Conservation (phyloP, 2,113 vertebrate genomes). For the Vidua macroura region DNA sequence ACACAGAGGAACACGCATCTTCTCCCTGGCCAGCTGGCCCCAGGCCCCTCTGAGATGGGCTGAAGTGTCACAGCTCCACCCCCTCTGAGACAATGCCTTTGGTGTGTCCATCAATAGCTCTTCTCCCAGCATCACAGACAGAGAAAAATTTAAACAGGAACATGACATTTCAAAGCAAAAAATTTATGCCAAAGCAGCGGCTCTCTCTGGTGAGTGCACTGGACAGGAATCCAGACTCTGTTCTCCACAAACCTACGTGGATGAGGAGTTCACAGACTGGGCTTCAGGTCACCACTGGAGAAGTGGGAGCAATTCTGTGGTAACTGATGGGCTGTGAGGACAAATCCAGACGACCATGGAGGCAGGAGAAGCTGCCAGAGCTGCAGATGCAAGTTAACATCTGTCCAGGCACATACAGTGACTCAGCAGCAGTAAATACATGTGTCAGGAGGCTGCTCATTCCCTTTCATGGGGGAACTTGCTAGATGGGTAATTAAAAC, state of each 20-base stretch:
- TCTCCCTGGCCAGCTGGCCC: constrained; percentile 10
- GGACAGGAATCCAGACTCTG: neutral
- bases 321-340: neutral
- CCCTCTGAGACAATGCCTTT: neutral
- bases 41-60: neutral
- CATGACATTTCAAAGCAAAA: neutral
- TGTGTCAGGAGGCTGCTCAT: neutral
- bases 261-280: neutral
- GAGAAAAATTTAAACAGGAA: neutral
- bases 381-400: neutral
- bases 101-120: neutral
- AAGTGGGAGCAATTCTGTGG: neutral
- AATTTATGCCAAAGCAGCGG: neutral
- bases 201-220: neutral
- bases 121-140: neutral
- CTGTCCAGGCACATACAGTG: neutral
- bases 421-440: neutral
- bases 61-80: neutral
- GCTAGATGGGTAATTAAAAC: neutral
- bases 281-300: neutral
- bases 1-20: neutral
- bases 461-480: neutral
- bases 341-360: neutral
- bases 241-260: neutral
- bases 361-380: neutral